Conservation (phyloP, 2,888 invertebrate genomes). For the Macropis europaea region DNA sequence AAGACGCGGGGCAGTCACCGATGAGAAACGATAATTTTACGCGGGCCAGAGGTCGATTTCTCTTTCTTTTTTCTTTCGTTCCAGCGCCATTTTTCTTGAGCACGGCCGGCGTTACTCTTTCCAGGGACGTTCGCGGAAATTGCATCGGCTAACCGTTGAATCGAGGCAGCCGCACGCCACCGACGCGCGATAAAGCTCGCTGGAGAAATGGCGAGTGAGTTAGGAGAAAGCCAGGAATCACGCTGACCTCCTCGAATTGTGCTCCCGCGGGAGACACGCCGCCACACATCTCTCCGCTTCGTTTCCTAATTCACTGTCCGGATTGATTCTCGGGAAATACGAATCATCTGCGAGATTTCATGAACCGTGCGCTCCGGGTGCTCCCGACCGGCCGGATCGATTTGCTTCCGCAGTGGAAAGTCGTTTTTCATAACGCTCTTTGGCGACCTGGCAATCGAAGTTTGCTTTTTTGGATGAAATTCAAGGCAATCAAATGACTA, state of each 20-base stretch:
- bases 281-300: background rate
- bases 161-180: slow-evolving; percentile 38
- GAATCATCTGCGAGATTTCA: slow-evolving; percentile 2
- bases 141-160: slow-evolving; percentile 50
- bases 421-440: too few species aligned
- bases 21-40: slow-evolving; percentile 21
- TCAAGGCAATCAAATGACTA: too few species aligned
- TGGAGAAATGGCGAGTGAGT: slow-evolving; percentile 5
- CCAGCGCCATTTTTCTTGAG: slow-evolving; percentile 31
- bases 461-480: too few species aligned
- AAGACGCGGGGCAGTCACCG: too few species aligned
- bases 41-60: background rate
- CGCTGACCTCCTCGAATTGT: slow-evolving; percentile 29
- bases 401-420: too few species aligned
- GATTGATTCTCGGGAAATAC: slow-evolving; percentile 25
- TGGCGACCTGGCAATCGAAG: too few species aligned
- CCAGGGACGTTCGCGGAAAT: slow-evolving; percentile 48
- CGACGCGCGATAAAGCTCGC: slow-evolving; percentile 38
- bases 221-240: slow-evolving; percentile 23
- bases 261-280: slow-evolving; percentile 8
- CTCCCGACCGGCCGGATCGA: too few species aligned
- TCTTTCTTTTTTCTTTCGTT: background rate
- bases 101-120: slow-evolving; percentile 35
- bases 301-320: slow-evolving; percentile 16
- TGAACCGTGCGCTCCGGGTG: background rate